Conservation (phyloP, 2,113 vertebrate genomes). For the Aplodontia rufa region DNA sequence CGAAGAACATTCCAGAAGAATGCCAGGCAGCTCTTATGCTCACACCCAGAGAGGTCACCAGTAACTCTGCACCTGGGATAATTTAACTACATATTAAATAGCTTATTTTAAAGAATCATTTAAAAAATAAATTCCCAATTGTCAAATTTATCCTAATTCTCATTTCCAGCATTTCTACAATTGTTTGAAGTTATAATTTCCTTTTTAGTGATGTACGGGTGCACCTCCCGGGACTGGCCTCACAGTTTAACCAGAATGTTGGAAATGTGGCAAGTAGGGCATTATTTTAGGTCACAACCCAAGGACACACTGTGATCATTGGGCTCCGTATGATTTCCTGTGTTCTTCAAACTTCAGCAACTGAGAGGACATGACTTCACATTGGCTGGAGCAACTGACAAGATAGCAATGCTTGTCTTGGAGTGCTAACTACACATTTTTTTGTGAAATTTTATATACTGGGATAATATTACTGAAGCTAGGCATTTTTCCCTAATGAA, state of each 20-base stretch:
- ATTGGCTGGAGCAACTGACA: slow-evolving; percentile 10
- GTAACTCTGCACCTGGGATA: background rate
- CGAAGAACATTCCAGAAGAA: background rate
- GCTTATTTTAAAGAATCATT: background rate
- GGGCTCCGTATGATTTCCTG: slow-evolving; percentile 41
- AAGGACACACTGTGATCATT: slow-evolving; percentile 31
- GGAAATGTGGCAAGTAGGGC: background rate
- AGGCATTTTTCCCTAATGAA: background rate
- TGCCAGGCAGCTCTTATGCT: background rate
- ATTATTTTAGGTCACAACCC: slow-evolving; percentile 28
- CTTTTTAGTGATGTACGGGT: background rate
- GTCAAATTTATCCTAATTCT: background rate
- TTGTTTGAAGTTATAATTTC: slow-evolving; percentile 25
- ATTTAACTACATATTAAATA: background rate
- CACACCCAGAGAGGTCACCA: background rate
- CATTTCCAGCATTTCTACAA: background rate
- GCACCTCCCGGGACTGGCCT: background rate
- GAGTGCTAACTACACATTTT: background rate
- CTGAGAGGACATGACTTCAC: slow-evolving; percentile 28
- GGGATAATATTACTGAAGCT: background rate
- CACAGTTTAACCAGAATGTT: background rate
- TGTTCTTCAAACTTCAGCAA: background rate
- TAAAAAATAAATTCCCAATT: background rate
- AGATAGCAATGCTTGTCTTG: slow-evolving; percentile 32
- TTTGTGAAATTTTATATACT: background rate